Base-by-base conservation (phyloP, 1,140 invertebrate species). In the Bombus polaris region DNA sequence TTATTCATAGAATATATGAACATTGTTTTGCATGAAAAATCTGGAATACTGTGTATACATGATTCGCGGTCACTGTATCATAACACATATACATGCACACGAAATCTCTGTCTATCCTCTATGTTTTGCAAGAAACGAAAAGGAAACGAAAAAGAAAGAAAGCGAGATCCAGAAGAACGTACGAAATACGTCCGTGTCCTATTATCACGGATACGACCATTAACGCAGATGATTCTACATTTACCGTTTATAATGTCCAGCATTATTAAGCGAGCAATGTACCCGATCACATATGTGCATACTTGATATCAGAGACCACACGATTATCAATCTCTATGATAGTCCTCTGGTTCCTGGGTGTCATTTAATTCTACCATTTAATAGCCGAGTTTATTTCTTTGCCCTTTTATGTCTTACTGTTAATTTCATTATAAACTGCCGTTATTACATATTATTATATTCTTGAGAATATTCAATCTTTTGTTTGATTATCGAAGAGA, bases 31-130 rank as follows among this genome's bases (percentile, higher is more conserved):
- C 4, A 10, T 3, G 12, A 62, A n/a, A 62, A 62, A n/a, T 13
- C 28, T 62, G 28, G 28, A 3, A 62, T 13, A 62, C 59, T 28
- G 10, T 62, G 62, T 65, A 28, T 77, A 42, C 74, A 87, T 35
- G 66, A 62, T 35, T 65, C 75, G 32, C 74, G 68, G 62, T 72
- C 81, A 88, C 68, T 78, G 32, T 84, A 84, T 71, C 71, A 79
- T 81, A 68, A 59, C 65, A 75, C 22, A 62, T 22, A 59, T 35
- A 74, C 71, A 18, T 12, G 62, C 74, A 85, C 70, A 66, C 37
- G 37, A 85, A 76, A 80, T 47, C 13, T 74, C 84, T 87, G 66
- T 89, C 77, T 73, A 87, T 89, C 86, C 83, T 89, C 76, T 89
- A 89, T 89, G 81, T 89, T 89, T 89, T 87, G 65, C 83, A 83